phyloP scores from a whole-genome alignment of 2,113 vertebrate species.

The Ophthalmolycus amberensis region DNA sequence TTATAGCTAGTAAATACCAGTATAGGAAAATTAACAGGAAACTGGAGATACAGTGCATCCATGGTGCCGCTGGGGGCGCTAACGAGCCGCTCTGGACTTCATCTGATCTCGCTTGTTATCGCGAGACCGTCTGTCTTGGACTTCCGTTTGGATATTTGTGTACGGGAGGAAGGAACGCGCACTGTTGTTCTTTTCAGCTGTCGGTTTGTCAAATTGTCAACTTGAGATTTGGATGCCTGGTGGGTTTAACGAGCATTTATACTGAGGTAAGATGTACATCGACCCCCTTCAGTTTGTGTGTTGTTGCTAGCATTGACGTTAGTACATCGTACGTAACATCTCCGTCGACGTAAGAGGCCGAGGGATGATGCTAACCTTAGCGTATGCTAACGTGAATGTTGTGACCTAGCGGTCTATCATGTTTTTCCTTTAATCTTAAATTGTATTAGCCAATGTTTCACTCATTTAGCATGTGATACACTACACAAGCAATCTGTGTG shows the following conservation, averaged over 20 bases:
- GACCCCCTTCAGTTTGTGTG: not conserved
- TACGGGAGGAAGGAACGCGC: not conserved
- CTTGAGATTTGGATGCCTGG: slow-evolving; percentile 7
- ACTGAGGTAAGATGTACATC: slow-evolving; percentile 47
- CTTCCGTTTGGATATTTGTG: slow-evolving; percentile 42
- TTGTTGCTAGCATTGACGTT: not conserved
- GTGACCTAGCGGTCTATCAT: too few relatives aligned
- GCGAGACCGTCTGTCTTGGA: slow-evolving; percentile 8
- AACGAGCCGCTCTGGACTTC: not conserved
- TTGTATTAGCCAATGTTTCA: fast-evolving
- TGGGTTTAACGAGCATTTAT: not conserved
- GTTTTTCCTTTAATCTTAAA: not conserved
- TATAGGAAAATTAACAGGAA: not conserved
- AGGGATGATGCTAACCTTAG: slow-evolving; percentile 37
- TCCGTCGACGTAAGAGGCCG: slow-evolving; percentile 53
- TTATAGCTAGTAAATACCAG: not conserved
- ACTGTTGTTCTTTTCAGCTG: slow-evolving; percentile 30
- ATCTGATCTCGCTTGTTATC: not conserved
- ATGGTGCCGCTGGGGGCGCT: slow-evolving; percentile 26
- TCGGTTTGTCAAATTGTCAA: not conserved
- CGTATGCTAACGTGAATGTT: slow-evolving; percentile 18
- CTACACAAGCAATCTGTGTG: fast-evolving
- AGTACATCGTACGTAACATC: not conserved
- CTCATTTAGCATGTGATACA: fast-evolving
- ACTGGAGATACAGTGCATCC: not conserved